Evolutionary conservation across 2,888 invertebrate species (phyloP).

Genomic region (Podotricha telesiphe): DNA sequence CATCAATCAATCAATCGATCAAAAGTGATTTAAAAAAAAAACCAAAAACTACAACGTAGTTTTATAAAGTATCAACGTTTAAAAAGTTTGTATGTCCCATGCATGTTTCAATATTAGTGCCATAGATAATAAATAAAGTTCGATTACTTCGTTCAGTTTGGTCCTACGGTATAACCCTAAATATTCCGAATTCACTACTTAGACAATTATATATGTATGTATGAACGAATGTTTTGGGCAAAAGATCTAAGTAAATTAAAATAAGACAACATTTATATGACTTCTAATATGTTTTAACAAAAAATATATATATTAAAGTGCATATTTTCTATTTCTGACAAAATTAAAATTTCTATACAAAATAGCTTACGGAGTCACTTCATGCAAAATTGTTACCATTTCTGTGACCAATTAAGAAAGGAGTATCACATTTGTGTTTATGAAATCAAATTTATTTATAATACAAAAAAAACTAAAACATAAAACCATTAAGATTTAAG

Average conservation of each 20-base stretch:
- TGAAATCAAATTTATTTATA: too few species aligned
- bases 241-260: not conserved
- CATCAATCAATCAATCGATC: not conserved
- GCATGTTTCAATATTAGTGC: slow-evolving; percentile 5
- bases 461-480: too few species aligned
- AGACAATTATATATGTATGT: slow-evolving; percentile 11
- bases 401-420: too few species aligned
- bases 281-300: too few species aligned
- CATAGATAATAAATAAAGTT: slow-evolving; percentile 14
- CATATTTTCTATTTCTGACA: too few species aligned
- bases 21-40: not conserved
- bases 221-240: not conserved
- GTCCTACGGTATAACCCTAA: slow-evolving; percentile 39
- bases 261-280: too few species aligned
- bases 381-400: too few species aligned
- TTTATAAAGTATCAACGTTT: not conserved
- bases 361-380: too few species aligned
- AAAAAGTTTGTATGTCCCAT: slow-evolving; percentile 7
- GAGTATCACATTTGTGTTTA: too few species aligned
- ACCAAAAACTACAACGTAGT: slow-evolving; percentile 11
- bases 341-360: too few species aligned
- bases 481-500: too few species aligned
- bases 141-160: slow-evolving; percentile 25
- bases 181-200: slow-evolving; percentile 31
- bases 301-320: too few species aligned